A percentile compares a stretch with the other conserved stretches of the same genome.
These are phyloP conservation scores for Azemiops feae DNA, from an alignment of 2,113 vertebrate genomes.

Conservation along the genomic window DNA sequence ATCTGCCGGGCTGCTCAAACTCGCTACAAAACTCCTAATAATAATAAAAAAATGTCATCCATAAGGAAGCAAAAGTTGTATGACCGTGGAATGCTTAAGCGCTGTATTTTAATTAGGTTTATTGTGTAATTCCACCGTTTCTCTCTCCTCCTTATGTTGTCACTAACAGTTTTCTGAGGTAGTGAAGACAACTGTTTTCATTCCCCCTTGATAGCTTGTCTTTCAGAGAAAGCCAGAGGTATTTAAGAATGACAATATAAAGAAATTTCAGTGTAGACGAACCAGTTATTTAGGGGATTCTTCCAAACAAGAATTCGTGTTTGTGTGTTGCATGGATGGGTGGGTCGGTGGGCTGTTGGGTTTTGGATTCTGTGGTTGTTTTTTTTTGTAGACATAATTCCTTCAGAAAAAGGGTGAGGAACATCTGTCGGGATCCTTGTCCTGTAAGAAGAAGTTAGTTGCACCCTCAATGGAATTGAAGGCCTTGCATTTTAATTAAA, in stretches of 20 bases:
- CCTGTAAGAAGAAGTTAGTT: constrained; percentile 76
- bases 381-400: constrained; percentile 75
- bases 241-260: constrained; percentile 82
- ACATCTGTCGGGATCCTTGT: constrained; percentile 76
- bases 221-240: constrained; percentile 76
- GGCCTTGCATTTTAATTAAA: constrained; percentile 81
- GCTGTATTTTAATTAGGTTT: constrained; percentile 76
- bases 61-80: constrained; percentile 61
- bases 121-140: constrained; percentile 76
- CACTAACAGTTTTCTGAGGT: constrained; percentile 73
- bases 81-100: constrained; percentile 63
- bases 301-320: constrained; percentile 66
- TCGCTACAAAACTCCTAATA: constrained; percentile 24
- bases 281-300: constrained; percentile 76
- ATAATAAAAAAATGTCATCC: constrained; percentile 50
- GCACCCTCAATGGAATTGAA: constrained; percentile 68
- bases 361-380: constrained; percentile 6
- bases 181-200: constrained; percentile 62
- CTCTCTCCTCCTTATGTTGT: constrained; percentile 29
- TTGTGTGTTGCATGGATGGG: not conserved
- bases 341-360: not conserved
- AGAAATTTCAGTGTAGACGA: constrained; percentile 79
- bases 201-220: constrained; percentile 72
- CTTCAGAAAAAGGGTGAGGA: constrained; percentile 73
- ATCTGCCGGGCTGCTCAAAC: not conserved